phyloP scores from a whole-genome alignment of 2,797 vertebrate species.

The Danio albolineatus region DNA sequence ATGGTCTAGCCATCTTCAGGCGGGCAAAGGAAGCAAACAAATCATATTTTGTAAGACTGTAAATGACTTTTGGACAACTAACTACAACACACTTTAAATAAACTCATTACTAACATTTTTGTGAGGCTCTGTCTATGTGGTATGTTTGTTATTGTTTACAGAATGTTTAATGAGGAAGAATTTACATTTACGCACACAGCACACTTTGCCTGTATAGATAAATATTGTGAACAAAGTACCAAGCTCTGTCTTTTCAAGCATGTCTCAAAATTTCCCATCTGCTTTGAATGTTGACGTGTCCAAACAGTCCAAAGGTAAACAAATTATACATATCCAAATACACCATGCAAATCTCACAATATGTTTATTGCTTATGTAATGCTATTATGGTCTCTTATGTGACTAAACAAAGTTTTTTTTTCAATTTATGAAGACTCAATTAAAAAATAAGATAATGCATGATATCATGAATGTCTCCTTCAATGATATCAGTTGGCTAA shows the following conservation, averaged over 20 bases:
- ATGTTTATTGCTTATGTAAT: too few species aligned
- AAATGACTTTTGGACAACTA: neutral
- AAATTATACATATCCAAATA: neutral
- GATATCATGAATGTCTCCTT: too few species aligned
- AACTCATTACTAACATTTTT: constrained; percentile 15
- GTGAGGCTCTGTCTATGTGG: neutral
- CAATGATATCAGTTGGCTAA: too few species aligned
- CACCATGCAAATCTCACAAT: neutral
- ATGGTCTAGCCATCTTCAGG: neutral
- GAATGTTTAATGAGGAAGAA: neutral
- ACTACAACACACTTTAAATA: neutral
- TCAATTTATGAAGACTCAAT: too few species aligned
- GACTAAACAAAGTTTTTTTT: too few species aligned
- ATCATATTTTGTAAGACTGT: neutral
- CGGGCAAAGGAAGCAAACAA: constrained; percentile 33
- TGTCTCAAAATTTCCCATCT: constrained; percentile 2
- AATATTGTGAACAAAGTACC: constrained; percentile 9
- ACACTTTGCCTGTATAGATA: constrained; percentile 34
- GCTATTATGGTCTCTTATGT: too few species aligned
- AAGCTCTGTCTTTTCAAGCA: neutral
- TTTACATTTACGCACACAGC: neutral
- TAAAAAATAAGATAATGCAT: too few species aligned
- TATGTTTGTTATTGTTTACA: constrained; percentile 39
- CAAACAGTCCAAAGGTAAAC: neutral
- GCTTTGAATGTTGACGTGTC: neutral